phyloP scores from a whole-genome alignment of 2,797 vertebrate species.

The Pipistrellus kuhlii region DNA sequence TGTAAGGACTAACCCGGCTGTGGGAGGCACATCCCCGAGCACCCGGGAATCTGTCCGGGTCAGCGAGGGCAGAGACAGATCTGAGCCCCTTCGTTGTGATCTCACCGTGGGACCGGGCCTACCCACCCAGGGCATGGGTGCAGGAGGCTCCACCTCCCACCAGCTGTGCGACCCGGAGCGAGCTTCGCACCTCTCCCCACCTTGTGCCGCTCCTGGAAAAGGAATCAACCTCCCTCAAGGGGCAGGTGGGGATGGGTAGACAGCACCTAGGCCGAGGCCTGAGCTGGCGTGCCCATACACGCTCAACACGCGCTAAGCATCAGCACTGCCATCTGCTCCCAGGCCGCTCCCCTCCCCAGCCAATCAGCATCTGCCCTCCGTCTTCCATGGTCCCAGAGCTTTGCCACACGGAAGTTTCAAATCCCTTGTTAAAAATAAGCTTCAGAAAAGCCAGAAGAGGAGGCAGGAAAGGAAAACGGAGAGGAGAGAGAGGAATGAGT shows the following conservation, averaged over 20 bases:
- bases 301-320: rapidly evolving
- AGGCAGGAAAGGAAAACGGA: neutral
- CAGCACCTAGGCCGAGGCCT: no score
- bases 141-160: no score
- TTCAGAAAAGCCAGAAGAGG: neutral
- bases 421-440: slow-evolving; percentile 49
- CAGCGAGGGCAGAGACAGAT: neutral
- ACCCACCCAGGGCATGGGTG: no score
- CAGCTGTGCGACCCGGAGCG: no score
- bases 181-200: no score
- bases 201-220: no score
- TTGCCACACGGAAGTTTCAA: neutral
- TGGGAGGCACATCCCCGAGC: neutral
- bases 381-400: neutral
- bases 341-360: neutral
- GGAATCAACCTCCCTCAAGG: no score
- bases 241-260: no score
- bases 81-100: no score
- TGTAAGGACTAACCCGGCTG: neutral
- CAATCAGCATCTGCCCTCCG: neutral
- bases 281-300: no score
- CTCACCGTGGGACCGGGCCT: no score
- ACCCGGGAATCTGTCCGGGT: neutral
- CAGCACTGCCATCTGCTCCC: neutral
- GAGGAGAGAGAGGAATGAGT: neutral